Evolutionary conservation across 1,140 invertebrate genomes (phyloP).

Genomic region (Ceratosolen solmsi): DNA sequence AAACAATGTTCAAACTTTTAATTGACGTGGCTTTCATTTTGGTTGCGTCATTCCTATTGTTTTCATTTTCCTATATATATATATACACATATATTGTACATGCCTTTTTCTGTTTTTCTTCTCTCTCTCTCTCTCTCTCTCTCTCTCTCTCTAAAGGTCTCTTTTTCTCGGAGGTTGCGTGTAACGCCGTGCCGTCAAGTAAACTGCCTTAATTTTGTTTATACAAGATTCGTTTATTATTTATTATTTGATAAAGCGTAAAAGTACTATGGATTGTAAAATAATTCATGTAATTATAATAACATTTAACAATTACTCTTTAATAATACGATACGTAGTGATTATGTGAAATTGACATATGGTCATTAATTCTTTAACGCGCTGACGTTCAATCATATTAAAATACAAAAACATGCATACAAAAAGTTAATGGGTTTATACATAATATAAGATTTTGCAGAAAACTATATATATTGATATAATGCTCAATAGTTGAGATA

Average conservation of each 20-base stretch:
- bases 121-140: too few relatives aligned
- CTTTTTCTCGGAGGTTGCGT: too few relatives aligned
- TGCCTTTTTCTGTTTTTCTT: not conserved
- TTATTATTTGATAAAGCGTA: not conserved
- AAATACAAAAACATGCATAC: not conserved
- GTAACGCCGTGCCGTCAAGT: too few relatives aligned
- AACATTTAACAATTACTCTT: too few relatives aligned
- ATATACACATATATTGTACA: not conserved
- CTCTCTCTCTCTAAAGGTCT: too few relatives aligned
- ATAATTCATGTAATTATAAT: too few relatives aligned
- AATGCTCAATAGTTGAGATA: too few relatives aligned
- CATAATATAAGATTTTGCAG: too few relatives aligned
- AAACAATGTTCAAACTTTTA: constrained; percentile 28
- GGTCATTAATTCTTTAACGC: not conserved
- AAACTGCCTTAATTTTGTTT: too few relatives aligned
- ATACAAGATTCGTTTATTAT: too few relatives aligned
- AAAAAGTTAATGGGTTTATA: not conserved
- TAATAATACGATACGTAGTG: not conserved
- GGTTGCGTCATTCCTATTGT: not conserved
- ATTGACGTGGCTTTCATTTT: constrained; percentile 23
- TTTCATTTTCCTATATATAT: not conserved
- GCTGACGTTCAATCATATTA: not conserved
- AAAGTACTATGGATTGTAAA: too few relatives aligned
- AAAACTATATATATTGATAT: too few relatives aligned
- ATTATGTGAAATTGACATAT: not conserved